Evolutionary conservation across 2,113 vertebrate species (phyloP).

Genomic region (Emydura subglobosa): DNA sequence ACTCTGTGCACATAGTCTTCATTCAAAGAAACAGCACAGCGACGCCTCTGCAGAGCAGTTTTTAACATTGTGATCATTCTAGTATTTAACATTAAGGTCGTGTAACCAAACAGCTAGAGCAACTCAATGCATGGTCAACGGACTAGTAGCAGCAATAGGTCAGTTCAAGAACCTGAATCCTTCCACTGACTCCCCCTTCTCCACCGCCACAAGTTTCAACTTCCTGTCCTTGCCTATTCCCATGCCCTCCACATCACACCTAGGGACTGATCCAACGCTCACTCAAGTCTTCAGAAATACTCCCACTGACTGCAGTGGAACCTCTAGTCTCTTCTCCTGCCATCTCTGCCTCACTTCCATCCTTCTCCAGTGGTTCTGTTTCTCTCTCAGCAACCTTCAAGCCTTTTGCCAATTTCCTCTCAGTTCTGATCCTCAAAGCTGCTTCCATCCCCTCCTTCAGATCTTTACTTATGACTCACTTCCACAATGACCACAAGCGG

Average conservation of each 20-base stretch:
- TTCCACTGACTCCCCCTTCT: background rate
- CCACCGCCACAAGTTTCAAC: background rate
- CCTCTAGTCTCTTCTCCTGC: background rate
- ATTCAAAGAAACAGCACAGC: background rate
- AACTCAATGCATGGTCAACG: background rate
- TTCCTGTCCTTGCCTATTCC: background rate
- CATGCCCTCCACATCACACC: background rate
- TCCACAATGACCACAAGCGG: background rate
- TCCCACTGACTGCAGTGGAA: background rate
- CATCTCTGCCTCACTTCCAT: background rate
- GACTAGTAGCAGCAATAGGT: background rate
- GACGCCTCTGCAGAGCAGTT: too few relatives aligned
- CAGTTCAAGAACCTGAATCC: background rate
- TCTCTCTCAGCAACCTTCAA: background rate
- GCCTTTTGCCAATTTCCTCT: background rate
- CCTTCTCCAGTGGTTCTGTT: background rate
- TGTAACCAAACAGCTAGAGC: too few relatives aligned
- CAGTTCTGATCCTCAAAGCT: background rate
- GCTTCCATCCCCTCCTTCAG: background rate
- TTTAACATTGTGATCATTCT: background rate
- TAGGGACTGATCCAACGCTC: background rate
- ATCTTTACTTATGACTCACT: background rate
- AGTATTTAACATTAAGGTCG: background rate
- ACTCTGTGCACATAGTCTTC: background rate
- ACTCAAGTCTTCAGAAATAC: background rate